These are phyloP conservation scores for Euzophera pinguis DNA, from an alignment of 2,888 invertebrate species.

Conservation along the genomic window DNA sequence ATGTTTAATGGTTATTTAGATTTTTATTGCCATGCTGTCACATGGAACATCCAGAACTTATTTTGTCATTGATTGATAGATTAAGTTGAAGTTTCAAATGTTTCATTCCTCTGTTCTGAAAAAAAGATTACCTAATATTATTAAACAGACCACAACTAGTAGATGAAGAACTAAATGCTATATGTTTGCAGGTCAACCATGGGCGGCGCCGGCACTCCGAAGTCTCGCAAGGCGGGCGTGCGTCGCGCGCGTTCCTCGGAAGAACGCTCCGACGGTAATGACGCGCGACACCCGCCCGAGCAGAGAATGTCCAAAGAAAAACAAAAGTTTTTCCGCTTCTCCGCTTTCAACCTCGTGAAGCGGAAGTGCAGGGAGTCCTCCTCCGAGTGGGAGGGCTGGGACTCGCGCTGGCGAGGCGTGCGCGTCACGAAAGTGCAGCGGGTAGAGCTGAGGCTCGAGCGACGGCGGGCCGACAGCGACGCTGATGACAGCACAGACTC, in stretches of 20 bases:
- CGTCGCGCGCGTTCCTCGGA: constrained; percentile 58
- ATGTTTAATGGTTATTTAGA: too few relatives aligned
- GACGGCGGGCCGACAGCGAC: constrained; percentile 23
- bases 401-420: constrained; percentile 47
- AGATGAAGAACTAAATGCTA: too few relatives aligned
- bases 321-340: constrained; percentile 91
- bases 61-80: too few relatives aligned
- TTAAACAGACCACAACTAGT: too few relatives aligned
- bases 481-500: constrained; percentile 8
- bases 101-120: too few relatives aligned
- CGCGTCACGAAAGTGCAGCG: constrained; percentile 62
- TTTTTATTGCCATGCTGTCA: too few relatives aligned
- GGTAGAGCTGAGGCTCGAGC: constrained; percentile 54
- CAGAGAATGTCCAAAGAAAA: constrained; percentile 91
- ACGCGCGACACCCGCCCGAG: constrained; percentile 78
- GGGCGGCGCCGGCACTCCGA: constrained; percentile 51
- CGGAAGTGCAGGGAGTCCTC: constrained; percentile 57
- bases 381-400: constrained; percentile 65
- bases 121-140: too few relatives aligned
- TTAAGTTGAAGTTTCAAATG: too few relatives aligned
- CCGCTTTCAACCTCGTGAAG: constrained; percentile 87
- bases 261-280: constrained; percentile 76
- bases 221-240: constrained; percentile 51
- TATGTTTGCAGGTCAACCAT: constrained; percentile 39
- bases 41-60: too few relatives aligned